These are phyloP conservation scores for Gallinago undulata DNA, from an alignment of 2,113 vertebrate species.

Conservation along the genomic window DNA sequence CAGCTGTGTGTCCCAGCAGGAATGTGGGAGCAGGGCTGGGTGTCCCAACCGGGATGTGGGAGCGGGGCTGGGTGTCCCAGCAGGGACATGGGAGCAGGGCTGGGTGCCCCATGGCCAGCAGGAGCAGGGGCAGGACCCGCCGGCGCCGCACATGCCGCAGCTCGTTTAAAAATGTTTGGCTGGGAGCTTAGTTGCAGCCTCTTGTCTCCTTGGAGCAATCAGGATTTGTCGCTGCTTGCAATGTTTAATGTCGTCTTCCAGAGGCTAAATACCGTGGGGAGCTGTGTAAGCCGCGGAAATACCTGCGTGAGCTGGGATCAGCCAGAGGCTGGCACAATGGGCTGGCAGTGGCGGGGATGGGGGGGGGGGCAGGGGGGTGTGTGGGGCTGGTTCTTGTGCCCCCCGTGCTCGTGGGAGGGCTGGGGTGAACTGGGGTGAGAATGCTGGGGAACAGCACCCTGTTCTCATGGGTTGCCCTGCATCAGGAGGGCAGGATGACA, in stretches of 20 bases:
- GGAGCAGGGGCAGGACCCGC: background rate
- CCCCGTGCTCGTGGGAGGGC: background rate
- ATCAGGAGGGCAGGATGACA: background rate
- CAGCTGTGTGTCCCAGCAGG: background rate
- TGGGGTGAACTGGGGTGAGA: rapidly evolving
- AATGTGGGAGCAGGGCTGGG: background rate
- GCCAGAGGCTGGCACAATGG: background rate
- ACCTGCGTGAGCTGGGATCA: conserved; percentile 55
- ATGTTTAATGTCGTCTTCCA: conserved; percentile 48
- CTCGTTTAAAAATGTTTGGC: background rate
- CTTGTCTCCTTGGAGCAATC: conserved; percentile 61
- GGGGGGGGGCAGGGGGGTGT: background rate
- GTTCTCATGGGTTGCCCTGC: background rate
- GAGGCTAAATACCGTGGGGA: conserved; percentile 60
- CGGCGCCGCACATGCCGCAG: background rate
- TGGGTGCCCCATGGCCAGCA: background rate
- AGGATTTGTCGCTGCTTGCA: conserved; percentile 59
- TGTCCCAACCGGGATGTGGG: background rate
- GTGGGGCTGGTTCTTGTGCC: background rate
- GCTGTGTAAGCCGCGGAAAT: conserved; percentile 16
- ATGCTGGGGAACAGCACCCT: background rate
- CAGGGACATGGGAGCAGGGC: no score
- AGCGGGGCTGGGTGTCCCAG: background rate
- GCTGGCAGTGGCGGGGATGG: background rate
- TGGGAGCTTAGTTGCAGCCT: conserved; percentile 18